A percentile compares a stretch with the other conserved stretches of the same genome.
These are phyloP conservation scores for Lucilia cuprina DNA, from an alignment of 1,140 invertebrate species.

Conservation along the genomic window DNA sequence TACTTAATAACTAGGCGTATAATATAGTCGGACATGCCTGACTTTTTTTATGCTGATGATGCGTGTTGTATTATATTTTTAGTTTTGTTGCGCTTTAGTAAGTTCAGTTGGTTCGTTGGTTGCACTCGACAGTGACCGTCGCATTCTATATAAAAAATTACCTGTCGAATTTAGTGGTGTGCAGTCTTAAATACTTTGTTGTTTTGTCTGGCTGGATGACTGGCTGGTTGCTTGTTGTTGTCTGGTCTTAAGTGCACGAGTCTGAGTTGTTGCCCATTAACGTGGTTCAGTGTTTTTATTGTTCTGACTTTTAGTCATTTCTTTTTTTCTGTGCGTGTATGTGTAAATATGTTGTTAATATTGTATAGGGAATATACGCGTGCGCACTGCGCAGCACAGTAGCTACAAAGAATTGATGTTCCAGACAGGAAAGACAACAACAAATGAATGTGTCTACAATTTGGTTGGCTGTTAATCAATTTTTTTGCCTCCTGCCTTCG, in stretches of 20 bases:
- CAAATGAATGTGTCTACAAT: constrained; percentile 34
- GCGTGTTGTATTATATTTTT: background rate
- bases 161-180: constrained; percentile 34
- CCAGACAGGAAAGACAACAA: constrained; percentile 38
- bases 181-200: constrained; percentile 26
- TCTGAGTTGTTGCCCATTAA: constrained; percentile 4
- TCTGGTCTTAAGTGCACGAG: constrained; percentile 26
- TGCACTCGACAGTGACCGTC: constrained; percentile 24
- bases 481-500: background rate
- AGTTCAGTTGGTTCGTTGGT: constrained; percentile 7
- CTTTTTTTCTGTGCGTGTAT: background rate
- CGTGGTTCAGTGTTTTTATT: constrained; percentile 22
- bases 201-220: constrained; percentile 22
- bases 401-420: constrained; percentile 44
- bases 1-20: too few species aligned
- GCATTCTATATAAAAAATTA: constrained; percentile 29
- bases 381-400: constrained; percentile 61
- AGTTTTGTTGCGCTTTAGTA: background rate
- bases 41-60: background rate
- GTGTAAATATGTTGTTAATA: background rate
- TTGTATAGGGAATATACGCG: constrained; percentile 39
- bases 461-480: constrained; percentile 17
- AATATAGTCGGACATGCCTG: too few species aligned
- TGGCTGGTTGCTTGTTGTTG: background rate
- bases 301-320: background rate